phyloP scores from a whole-genome alignment of 1,140 invertebrate genomes.

The Cheumatopsyche charites region DNA sequence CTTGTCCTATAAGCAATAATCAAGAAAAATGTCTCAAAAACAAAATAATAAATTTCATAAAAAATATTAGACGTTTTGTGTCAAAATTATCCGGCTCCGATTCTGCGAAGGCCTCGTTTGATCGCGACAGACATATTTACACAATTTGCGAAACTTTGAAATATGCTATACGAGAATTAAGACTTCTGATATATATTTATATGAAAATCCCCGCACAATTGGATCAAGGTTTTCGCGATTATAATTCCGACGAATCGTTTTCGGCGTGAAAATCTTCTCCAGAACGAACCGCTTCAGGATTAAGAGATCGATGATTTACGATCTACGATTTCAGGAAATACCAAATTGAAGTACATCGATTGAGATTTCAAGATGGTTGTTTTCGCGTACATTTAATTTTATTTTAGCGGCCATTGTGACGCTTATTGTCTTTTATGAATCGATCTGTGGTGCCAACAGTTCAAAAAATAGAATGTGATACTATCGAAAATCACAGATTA shows the following conservation, averaged over 20 bases:
- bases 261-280: neutral
- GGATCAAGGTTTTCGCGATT: neutral
- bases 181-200: neutral
- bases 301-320: no score
- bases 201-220: neutral
- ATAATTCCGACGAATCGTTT: neutral
- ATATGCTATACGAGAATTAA: slow-evolving; percentile 2
- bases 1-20: neutral
- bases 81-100: no score
- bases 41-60: no score
- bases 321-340: no score
- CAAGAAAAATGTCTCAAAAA: neutral
- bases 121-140: no score
- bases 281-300: no score
- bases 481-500: no score
- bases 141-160: neutral
- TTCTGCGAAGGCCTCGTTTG: no score
- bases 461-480: neutral
- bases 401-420: slow-evolving; percentile 3
- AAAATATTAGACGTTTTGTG: no score
- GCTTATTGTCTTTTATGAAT: slow-evolving; percentile 10
- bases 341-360: neutral
- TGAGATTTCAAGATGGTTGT: neutral
- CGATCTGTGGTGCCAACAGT: neutral
- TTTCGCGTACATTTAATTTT: neutral